These are phyloP conservation scores for Peucedramus taeniatus DNA, from an alignment of 2,113 vertebrate species.

Conservation along the genomic window DNA sequence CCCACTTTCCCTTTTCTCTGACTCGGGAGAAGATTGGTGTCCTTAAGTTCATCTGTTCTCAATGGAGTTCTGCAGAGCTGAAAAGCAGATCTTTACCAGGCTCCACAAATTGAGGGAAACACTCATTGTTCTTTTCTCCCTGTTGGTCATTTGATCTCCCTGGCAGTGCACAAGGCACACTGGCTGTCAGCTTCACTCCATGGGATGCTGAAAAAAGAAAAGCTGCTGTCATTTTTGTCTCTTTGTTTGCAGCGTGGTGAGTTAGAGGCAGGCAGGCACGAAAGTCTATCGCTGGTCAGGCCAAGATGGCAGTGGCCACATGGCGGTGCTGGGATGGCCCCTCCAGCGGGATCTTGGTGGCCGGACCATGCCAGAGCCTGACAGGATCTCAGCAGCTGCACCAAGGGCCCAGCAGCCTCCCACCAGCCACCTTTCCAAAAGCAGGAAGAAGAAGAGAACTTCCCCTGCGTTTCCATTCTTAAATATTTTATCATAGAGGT, in stretches of 20 bases:
- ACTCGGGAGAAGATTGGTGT: background rate
- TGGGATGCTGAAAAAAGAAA: background rate
- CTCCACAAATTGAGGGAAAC: accelerated
- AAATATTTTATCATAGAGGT: background rate
- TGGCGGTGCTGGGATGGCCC: background rate
- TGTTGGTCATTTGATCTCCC: background rate
- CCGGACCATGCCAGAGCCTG: accelerated
- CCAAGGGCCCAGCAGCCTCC: background rate
- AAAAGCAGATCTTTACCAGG: background rate
- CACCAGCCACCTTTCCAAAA: background rate
- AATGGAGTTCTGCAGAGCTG: background rate
- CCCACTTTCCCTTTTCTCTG: background rate
- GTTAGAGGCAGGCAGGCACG: too few species aligned
- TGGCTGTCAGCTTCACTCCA: accelerated
- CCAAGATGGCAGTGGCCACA: background rate
- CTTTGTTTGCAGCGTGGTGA: background rate
- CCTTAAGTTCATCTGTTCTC: background rate
- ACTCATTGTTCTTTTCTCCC: background rate
- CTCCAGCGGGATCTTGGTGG: background rate
- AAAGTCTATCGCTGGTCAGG: background rate
- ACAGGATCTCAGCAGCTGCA: background rate
- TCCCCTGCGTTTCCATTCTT: accelerated
- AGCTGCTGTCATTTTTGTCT: background rate
- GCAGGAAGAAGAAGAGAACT: background rate
- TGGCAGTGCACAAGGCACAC: accelerated